A percentile compares a stretch with the other conserved stretches of the same genome.
Conservation (phyloP, 1,140 invertebrate species). For the Lordiphosa clarofinis region DNA sequence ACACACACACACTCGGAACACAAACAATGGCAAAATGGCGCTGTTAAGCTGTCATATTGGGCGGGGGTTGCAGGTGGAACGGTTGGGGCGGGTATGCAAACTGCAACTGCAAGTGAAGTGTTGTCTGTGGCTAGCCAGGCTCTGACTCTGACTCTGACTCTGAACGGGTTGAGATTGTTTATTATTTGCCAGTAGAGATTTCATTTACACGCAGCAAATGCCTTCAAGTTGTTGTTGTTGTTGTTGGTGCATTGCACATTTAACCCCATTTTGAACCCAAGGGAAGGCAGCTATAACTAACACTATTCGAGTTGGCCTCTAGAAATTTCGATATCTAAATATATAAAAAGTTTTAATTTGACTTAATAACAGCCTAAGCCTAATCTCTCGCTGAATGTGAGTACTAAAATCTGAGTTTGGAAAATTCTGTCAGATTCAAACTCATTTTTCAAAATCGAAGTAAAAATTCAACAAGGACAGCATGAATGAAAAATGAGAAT, state of each 20-base stretch:
- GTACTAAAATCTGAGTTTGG: too few species aligned
- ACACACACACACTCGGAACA: conserved; percentile 15
- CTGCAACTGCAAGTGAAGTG: conserved; percentile 74
- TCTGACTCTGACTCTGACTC: conserved; percentile 22
- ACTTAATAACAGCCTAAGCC: too few species aligned
- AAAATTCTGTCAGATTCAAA: too few species aligned
- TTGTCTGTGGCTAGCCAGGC: conserved; percentile 63
- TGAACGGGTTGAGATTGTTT: conserved; percentile 26
- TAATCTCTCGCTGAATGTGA: too few species aligned
- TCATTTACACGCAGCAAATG: conserved; percentile 30
- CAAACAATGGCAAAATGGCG: conserved; percentile 69
- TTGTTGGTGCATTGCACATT: neutral
- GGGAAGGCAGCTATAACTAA: too few species aligned
- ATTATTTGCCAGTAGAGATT: conserved; percentile 49
- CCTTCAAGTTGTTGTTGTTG: conserved; percentile 21
- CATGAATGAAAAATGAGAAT: too few species aligned
- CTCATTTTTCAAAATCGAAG: too few species aligned
- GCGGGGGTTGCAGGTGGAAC: neutral
- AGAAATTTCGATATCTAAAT: too few species aligned
- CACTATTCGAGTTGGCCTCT: too few species aligned
- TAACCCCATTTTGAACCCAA: too few species aligned
- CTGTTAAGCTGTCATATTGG: conserved; percentile 59
- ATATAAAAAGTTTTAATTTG: too few species aligned
- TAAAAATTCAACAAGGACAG: too few species aligned
- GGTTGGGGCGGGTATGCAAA: conserved; percentile 26